Base-by-base conservation (phyloP, 2,113 vertebrate genomes). In the Bufo bufo region DNA sequence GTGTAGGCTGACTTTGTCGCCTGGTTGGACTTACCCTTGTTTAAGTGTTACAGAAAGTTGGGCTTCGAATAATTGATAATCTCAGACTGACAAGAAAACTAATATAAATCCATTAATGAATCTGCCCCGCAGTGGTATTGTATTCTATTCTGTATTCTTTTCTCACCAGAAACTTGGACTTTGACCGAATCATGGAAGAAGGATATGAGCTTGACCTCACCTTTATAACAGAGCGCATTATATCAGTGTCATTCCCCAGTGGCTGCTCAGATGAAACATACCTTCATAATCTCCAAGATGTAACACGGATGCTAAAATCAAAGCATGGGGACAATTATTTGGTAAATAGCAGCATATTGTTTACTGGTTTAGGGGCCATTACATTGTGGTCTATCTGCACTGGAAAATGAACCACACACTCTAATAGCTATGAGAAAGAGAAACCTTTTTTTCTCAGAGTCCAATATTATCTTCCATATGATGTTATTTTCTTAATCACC, bases 271-370 rank as follows among this genome's bases (percentile, higher is more conserved):
- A 99, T 92, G 97, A 99, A 91, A 95, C 96, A 6, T 99, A 99
- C 89, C 91, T 95, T 16, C 95, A 95, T 90, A 96, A 94, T 90
- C 94, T 99, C 12, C 97, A 97, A 89, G 97, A 97, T 89, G 97
- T 99, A 89, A 98, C 97, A 0, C 95, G 93, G 72, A 99, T 99
- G 98, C 97, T 99, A 52, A 97, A 96, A 93, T 99, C 96, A 92
- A 99, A 99, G 91, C 98, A 99, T 11, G 97, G 97, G 0, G 97
- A 98, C 91, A 99, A 97, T 93, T 99, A 99, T 92, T 92, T 99
- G 97, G 98, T 99, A 94, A 90, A 96, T n/a, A 20, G 3, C 3
- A 58, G 23, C 2, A 23, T 1, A 65, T 2, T 20, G 61, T n/a
- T 2, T 5, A 7, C n/a, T 1, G 6, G 4, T 3, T 6, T 11